Evolutionary conservation across 2,888 invertebrate genomes (phyloP), one percentile per base, ranked within the genome.

Genomic region (Physocephala rufipes): DNA sequence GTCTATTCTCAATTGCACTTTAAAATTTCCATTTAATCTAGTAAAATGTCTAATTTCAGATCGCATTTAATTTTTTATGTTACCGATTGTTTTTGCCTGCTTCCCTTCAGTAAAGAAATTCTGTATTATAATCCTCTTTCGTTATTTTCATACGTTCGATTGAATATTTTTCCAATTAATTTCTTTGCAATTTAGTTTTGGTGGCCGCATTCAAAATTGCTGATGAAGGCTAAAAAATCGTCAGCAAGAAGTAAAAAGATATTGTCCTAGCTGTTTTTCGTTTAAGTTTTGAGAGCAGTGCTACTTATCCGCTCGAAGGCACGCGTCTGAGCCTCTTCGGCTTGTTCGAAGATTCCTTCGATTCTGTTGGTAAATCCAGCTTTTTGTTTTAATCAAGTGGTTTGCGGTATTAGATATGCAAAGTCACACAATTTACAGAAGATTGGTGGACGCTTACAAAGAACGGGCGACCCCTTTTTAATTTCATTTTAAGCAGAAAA

Each of bases 161-260:
- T 77, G 77, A 75, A 76, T 77, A 75, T 76, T n/a, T n/a, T 75
- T 72, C 72, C 76, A 77, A 74, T 73, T 72, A 71, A 76, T 74
- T 76, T 74, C 51, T 73, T 73, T 58, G n/a, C n/a, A n/a, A n/a
- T n/a, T n/a, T 65, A 59, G 47, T 53, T 26, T 68, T 68, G 49
- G 28, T 58, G 58, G 26, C 64, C 49, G 24, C 43, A 51, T 53
- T 64, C 58, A 55, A 51, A 68, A 68, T 43, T 24, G 15, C 26
- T 66, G 30, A 71, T 67, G 67, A 64, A 64, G 71, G 71, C 64
- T 65, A 72, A 55, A 58, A n/a, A n/a, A n/a, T n/a, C n/a, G n/a
- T n/a, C 51, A 28, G 43, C 55, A 12, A 15, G 43, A 24, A 69
- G 63, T 43, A 62, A 36, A 43, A 36, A 21, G 19, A 12, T 47